Evolutionary conservation across 2,888 invertebrate species (phyloP), one percentile per base, ranked within the genome.

Genomic region (Nymphalis urticae): DNA sequence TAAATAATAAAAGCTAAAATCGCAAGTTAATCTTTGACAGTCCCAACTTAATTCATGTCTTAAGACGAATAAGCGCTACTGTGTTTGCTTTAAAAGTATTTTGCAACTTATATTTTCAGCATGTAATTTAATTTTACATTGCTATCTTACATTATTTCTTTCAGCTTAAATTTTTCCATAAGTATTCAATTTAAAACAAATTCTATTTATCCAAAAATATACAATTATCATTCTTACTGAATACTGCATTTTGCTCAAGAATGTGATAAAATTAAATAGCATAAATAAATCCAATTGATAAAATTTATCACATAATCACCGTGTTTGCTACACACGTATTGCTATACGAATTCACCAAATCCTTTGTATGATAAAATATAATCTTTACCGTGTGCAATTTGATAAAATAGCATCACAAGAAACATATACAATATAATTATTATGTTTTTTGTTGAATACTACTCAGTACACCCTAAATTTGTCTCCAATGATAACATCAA

Each of bases 291-390:
- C 48, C 9, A 42, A 13, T 42, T 42, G 42, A 9, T 48, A 19
- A 61, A 48, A 56, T 64, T 70, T 67, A 67, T 70, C 67, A 36
- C 8, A 51, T 58, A 64, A 42, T 58, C 36, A 58, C 58, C 42
- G 19, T 56, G 16, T 56, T 32, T 56, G 54, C 27, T 56, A 19
- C 58, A 58, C 19, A 19, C 17, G 24, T 42, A 42, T 9, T 9
- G 21, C 21, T 54, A 36, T 36, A 32, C 32, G 32, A 32, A 36
- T 9, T 27, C 21, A 62, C 48, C 21, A 50, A 62, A 62, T 42
- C 56, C 17, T 21, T 62, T 19, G 10, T 19, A 13, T 51, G 24
- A 32, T 19, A 7, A 68, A 50, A 36, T 42, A 59, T 48, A 68
- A 50, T 62, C 56, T 66, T 42, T 27, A n/a, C n/a, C 48, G 42